These are phyloP conservation scores for Poecile montanus DNA, from an alignment of 2,797 vertebrate species.

Conservation along the genomic window DNA sequence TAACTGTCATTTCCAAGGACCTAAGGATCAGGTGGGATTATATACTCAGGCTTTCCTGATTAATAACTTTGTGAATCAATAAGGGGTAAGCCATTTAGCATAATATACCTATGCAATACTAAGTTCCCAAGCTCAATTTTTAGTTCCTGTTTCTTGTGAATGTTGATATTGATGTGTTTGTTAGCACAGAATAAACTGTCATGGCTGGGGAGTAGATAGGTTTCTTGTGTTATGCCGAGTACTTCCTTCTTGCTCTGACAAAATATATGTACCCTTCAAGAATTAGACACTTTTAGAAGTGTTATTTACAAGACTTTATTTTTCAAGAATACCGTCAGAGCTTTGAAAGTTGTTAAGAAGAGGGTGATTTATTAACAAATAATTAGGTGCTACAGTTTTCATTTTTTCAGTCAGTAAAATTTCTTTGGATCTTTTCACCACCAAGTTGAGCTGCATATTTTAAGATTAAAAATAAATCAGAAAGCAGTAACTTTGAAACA, in stretches of 20 bases:
- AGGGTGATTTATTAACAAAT: background rate
- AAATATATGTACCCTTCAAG: background rate
- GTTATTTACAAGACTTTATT: background rate
- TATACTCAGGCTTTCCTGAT: conserved; percentile 48
- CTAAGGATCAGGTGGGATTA: conserved; percentile 69
- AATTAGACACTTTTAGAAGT: background rate
- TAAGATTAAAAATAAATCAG: background rate
- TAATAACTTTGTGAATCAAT: conserved; percentile 66
- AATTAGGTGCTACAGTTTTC: background rate
- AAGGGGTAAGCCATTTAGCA: conserved; percentile 55
- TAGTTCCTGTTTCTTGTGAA: background rate
- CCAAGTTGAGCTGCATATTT: background rate
- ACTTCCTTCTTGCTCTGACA: background rate
- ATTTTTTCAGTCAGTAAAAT: background rate
- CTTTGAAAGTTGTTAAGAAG: background rate
- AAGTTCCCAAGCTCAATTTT: conserved; percentile 31
- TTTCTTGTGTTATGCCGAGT: conserved; percentile 10
- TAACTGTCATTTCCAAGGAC: conserved; percentile 66
- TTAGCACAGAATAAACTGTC: conserved; percentile 5
- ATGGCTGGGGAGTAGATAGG: background rate
- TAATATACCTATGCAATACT: conserved; percentile 50
- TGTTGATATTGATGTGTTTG: conserved; percentile 3
- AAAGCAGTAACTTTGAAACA: background rate
- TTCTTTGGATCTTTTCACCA: conserved; percentile 6
- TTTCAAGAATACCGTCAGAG: background rate